A percentile compares a stretch with the other conserved stretches of the same genome.
These are phyloP conservation scores for Oriolus oriolus DNA, from an alignment of 2,113 vertebrate genomes.

Conservation along the genomic window DNA sequence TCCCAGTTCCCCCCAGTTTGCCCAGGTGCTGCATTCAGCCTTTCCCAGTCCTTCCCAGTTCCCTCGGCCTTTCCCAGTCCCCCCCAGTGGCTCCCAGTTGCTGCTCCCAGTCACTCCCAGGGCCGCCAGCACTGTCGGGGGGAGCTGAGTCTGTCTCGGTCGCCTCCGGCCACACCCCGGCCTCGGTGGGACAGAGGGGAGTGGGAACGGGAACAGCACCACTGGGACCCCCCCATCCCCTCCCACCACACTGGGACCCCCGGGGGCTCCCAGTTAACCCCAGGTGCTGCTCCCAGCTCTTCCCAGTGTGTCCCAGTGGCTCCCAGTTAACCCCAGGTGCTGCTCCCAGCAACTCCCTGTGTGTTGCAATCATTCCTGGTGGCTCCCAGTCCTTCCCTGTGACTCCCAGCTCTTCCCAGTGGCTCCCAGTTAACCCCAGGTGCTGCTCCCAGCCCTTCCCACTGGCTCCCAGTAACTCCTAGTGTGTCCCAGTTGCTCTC, in stretches of 20 bases:
- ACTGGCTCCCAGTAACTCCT: neutral
- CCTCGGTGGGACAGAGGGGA: neutral
- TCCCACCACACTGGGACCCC: neutral
- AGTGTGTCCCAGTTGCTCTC: neutral
- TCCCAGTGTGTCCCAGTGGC: neutral
- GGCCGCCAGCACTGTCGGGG: no score
- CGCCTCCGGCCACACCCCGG: neutral
- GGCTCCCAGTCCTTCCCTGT: neutral
- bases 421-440: neutral
- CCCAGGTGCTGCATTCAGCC: rapidly evolving
- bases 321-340: neutral
- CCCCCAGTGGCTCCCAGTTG: neutral
- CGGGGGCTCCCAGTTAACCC: neutral
- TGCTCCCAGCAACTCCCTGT: neutral
- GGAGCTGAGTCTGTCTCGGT: neutral
- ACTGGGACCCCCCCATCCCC: neutral
- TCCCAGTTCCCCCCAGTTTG: neutral
- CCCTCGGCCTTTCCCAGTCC: neutral
- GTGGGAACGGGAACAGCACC: neutral
- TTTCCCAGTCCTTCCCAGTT: neutral
- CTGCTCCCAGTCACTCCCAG: neutral
- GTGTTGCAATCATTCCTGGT: neutral
- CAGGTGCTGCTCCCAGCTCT: neutral
- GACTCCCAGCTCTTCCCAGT: neutral
- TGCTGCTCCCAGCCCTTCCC: neutral